Conservation (phyloP, 2,113 vertebrate species). For the Mirounga angustirostris region DNA sequence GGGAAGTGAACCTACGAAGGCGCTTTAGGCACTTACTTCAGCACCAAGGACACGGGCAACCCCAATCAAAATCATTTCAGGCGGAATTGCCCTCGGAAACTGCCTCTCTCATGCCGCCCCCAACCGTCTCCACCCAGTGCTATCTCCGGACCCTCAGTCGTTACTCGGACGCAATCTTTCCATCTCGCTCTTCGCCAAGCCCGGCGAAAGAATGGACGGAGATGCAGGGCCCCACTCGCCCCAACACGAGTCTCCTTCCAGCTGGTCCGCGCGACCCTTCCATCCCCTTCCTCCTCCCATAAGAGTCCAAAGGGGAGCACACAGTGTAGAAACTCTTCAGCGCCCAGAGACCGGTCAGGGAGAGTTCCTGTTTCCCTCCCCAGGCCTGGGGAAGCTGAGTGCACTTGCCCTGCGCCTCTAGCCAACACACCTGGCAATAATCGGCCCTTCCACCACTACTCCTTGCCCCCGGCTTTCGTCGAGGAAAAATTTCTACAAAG, state of each 20-base stretch:
- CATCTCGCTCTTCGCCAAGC: neutral
- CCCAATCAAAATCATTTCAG: neutral
- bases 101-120: neutral
- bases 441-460: neutral
- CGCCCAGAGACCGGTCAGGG: neutral
- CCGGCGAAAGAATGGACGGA: neutral
- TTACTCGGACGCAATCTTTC: neutral
- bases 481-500: neutral
- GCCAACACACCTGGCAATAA: neutral
- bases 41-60: constrained; percentile 79
- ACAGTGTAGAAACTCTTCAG: neutral
- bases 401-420: neutral
- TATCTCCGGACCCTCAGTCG: neutral
- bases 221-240: neutral
- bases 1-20: neutral
- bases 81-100: accelerated
- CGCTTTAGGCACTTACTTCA: constrained; percentile 64
- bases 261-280: neutral
- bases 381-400: neutral
- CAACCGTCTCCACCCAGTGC: neutral
- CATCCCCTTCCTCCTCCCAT: neutral
- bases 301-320: neutral
- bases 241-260: neutral
- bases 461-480: neutral
- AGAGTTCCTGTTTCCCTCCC: neutral